Conservation (phyloP, 2,888 invertebrate genomes). For the Yponomeuta plumbellus region DNA sequence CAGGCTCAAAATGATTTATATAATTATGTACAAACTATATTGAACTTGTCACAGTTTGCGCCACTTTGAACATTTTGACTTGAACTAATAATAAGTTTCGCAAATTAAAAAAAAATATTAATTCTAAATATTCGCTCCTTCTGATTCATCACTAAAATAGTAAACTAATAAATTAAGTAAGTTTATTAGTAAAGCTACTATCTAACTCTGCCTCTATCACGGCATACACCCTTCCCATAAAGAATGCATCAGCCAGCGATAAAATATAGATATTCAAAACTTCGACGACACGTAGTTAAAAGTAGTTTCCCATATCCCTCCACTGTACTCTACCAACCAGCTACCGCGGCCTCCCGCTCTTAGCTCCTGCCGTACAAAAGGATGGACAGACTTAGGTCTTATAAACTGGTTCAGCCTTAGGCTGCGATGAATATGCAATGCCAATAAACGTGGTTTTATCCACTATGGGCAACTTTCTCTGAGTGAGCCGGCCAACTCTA, state of each 20-base stretch:
- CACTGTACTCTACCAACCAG: conserved; percentile 29
- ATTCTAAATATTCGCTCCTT: too few species aligned
- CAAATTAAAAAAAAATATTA: too few species aligned
- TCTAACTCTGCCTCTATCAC: neutral
- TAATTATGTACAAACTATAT: too few species aligned
- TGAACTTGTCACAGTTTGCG: too few species aligned
- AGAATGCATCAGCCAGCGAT: neutral
- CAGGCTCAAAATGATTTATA: too few species aligned
- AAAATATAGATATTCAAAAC: conserved; percentile 12
- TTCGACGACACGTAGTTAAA: conserved; percentile 15
- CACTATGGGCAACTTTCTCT: conserved; percentile 63
- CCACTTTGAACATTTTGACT: too few species aligned
- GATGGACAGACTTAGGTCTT: conserved; percentile 29
- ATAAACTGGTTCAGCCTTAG: conserved; percentile 42
- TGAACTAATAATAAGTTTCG: too few species aligned
- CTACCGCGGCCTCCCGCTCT: conserved; percentile 27
- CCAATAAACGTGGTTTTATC: conserved; percentile 70
- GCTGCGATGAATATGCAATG: conserved; percentile 71
- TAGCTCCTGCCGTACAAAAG: neutral
- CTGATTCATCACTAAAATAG: too few species aligned
- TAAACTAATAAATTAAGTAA: neutral
- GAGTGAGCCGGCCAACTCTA: conserved; percentile 31
- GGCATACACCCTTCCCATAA: neutral
- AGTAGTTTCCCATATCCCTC: conserved; percentile 15
- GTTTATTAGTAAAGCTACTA: neutral